A percentile compares a stretch with the other conserved stretches of the same genome.
These are phyloP conservation scores for Lepus townsendii DNA, from an alignment of 2,797 vertebrate species.

Conservation along the genomic window DNA sequence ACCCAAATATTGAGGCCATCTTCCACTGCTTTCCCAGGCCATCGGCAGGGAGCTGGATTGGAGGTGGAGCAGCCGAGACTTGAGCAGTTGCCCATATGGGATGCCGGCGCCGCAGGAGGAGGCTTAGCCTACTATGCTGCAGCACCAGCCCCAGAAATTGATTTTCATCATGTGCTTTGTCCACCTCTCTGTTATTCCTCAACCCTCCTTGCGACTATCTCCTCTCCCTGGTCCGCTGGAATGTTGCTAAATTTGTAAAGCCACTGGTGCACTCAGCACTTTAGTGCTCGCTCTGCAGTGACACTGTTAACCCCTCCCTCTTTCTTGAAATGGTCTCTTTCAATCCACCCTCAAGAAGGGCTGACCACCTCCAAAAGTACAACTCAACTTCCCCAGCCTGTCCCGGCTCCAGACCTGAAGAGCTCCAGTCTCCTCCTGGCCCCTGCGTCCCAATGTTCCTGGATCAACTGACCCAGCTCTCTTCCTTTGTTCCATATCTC, in stretches of 20 bases:
- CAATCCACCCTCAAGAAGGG: background rate
- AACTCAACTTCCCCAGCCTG: background rate
- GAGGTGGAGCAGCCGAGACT: too few species aligned
- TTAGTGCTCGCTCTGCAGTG: background rate
- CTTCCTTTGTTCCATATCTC: background rate
- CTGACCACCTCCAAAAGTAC: background rate
- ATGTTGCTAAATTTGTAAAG: background rate
- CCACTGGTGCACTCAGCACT: too few species aligned
- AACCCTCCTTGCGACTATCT: background rate
- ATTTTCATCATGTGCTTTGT: background rate
- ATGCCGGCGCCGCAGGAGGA: too few species aligned
- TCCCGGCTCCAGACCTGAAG: background rate
- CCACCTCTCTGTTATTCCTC: background rate
- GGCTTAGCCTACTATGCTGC: too few species aligned
- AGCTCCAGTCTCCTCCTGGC: background rate
- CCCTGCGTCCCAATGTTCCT: too few species aligned
- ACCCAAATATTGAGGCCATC: too few species aligned
- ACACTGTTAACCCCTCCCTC: accelerated
- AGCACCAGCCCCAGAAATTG: background rate
- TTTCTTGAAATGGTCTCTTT: background rate
- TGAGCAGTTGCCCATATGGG: too few species aligned
- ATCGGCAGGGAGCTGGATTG: too few species aligned
- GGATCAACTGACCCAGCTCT: background rate
- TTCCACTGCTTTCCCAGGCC: too few species aligned
- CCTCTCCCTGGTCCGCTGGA: background rate